Base-by-base conservation (phyloP, 2,797 vertebrate species). In the Trichosurus vulpecula region DNA sequence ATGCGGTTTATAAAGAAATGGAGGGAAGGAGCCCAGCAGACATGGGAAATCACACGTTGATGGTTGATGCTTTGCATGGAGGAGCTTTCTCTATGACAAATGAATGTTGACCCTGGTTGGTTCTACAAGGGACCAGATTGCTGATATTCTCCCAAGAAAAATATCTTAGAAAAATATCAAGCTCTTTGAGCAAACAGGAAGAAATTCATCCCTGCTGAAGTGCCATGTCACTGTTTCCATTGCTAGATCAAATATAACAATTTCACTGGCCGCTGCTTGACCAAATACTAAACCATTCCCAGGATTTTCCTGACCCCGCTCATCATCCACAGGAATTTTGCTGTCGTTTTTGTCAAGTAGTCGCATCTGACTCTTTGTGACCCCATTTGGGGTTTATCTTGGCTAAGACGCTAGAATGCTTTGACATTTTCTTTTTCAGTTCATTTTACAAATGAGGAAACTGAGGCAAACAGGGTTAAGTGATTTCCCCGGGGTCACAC, bases 231-330 rank as follows among this genome's bases (percentile, higher is more conserved):
- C 29, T 89, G 41, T 87, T 57, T 27, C 57, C 52, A 57, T 92
- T 96, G 54, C 13, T 4, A 89, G 16, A 66, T 74, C 52, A 92
- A 94, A 94, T 2, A 54, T 91, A 81, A 95, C 74, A 58, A 90
- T 92, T 55, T 94, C 19, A n/a, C 54, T 52, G 92, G 58, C 55
- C 81, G 87, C 30, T 55, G 41, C 52, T 54, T 87, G 41, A 16
- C 0, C 27, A 4, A 52, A 57, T 61, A 13, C 29, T 54, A 30
- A 94, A 58, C 1, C 22, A 55, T 47, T 87, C 41, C 8, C 30
- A 22, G 55, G 27, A 30, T 41, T 66, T 55, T 94, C n/a, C 2
- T 41, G n/a, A 41, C 8, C 47, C n/a, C 9, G n/a, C 6, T 47
- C 19, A 10, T 41, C 0, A 41, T 41, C 19, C 66, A 22, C 41